Evolutionary conservation across 1,140 invertebrate genomes (phyloP).

Genomic region (Adelges cooleyi): DNA sequence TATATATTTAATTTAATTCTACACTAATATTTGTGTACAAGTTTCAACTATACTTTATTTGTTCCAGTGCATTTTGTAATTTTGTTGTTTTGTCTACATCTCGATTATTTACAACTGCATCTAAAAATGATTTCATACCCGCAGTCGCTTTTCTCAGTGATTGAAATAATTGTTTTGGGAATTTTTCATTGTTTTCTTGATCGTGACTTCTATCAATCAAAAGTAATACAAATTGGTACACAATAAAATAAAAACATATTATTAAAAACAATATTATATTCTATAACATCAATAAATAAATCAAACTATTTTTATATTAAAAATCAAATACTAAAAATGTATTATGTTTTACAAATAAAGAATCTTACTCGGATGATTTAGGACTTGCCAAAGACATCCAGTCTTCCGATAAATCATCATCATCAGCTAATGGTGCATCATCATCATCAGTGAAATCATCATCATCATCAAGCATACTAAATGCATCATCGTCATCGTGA

Average conservation of each 20-base stretch:
- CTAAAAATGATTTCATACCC: neutral
- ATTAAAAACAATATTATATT: too few relatives aligned
- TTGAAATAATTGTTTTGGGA: neutral
- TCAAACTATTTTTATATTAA: too few relatives aligned
- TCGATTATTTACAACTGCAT: neutral
- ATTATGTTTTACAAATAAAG: too few relatives aligned
- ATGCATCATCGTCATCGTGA: conserved; percentile 59
- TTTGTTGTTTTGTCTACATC: neutral
- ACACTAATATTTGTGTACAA: neutral
- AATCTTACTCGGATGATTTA: neutral
- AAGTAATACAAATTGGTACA: too few relatives aligned
- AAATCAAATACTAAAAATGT: too few relatives aligned
- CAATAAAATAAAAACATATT: too few relatives aligned
- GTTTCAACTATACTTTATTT: neutral
- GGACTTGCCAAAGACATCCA: neutral
- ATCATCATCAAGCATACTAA: conserved; percentile 10
- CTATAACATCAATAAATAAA: neutral
- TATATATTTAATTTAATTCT: neutral
- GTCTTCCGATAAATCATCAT: conserved; percentile 7
- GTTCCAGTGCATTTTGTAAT: neutral
- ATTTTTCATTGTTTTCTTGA: neutral
- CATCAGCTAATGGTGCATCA: neutral
- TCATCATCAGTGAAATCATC: neutral
- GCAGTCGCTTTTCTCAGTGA: neutral
- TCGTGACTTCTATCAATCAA: neutral